Conservation (phyloP, 2,797 vertebrate genomes). For the Labeo calbasu region DNA sequence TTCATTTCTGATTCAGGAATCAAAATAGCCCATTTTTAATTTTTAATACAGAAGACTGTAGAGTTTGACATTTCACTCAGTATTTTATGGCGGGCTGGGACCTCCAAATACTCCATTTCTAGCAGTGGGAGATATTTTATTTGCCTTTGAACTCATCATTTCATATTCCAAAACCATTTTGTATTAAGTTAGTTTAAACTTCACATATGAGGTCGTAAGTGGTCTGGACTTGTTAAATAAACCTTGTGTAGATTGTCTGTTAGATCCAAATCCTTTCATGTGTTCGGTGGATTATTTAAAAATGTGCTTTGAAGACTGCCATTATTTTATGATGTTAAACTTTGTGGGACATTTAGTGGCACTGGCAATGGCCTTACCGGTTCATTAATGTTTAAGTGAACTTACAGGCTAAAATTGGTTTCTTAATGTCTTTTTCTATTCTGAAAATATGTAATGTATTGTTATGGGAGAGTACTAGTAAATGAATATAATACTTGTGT, state of each 20-base stretch:
- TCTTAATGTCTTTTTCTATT: conserved; percentile 59
- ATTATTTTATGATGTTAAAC: conserved; percentile 49
- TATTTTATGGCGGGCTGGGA: conserved; percentile 79
- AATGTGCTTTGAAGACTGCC: conserved; percentile 42
- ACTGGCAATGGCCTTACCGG: conserved; percentile 64
- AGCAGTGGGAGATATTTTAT: conserved; percentile 55
- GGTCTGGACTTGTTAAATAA: conserved; percentile 56
- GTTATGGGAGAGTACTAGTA: conserved; percentile 70
- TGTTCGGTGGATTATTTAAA: conserved; percentile 42
- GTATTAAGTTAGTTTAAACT: conserved; percentile 67
- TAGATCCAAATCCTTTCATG: conserved; percentile 61
- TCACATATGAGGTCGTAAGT: conserved; percentile 56
- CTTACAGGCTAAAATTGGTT: conserved; percentile 66
- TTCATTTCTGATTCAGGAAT: conserved; percentile 33
- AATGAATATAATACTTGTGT: conserved; percentile 69
- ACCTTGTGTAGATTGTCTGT: conserved; percentile 58
- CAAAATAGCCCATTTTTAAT: conserved; percentile 65
- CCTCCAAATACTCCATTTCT: conserved; percentile 66
- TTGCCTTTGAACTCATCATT: conserved; percentile 67
- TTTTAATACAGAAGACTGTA: conserved; percentile 20
- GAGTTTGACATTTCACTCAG: conserved; percentile 64
- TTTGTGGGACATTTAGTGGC: conserved; percentile 55
- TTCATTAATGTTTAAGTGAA: conserved; percentile 67
- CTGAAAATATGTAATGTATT: conserved; percentile 78
- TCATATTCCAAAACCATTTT: conserved; percentile 75